These are phyloP conservation scores for Cyprinus carpio DNA, from an alignment of 2,113 vertebrate genomes.

Conservation along the genomic window DNA sequence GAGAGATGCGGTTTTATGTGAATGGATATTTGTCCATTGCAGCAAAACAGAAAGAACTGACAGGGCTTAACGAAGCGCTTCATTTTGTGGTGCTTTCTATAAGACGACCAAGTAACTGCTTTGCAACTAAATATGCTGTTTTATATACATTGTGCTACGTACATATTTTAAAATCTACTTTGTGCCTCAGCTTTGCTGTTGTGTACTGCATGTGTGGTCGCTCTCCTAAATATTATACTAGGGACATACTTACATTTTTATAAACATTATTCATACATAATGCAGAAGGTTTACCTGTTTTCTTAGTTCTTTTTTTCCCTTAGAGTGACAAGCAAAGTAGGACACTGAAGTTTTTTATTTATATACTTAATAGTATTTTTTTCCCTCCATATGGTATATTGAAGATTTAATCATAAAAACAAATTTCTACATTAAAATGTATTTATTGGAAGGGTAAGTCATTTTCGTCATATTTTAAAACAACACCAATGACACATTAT, in stretches of 20 bases:
- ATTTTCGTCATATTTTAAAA: background rate
- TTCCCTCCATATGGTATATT: background rate
- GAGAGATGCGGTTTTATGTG: constrained; percentile 58
- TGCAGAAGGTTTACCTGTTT: background rate
- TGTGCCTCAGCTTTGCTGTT: background rate
- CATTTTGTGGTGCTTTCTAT: background rate
- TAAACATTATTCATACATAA: background rate
- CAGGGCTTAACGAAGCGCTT: constrained; percentile 54
- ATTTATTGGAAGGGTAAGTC: background rate
- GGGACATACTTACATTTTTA: background rate
- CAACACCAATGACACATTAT: background rate
- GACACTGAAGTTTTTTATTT: background rate
- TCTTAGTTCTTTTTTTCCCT: background rate
- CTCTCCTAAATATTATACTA: background rate
- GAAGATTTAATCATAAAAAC: too few species aligned
- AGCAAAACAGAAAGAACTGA: constrained; percentile 49
- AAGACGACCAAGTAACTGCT: constrained; percentile 7
- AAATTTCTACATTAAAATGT: background rate
- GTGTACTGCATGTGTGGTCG: background rate
- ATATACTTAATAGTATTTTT: background rate
- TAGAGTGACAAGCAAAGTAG: background rate
- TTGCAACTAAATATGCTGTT: background rate
- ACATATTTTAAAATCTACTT: background rate
- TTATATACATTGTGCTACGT: background rate
- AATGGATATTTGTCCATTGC: constrained; percentile 54